Evolutionary conservation across 2,888 invertebrate genomes (phyloP).

Genomic region (Emmelina monodactyla): DNA sequence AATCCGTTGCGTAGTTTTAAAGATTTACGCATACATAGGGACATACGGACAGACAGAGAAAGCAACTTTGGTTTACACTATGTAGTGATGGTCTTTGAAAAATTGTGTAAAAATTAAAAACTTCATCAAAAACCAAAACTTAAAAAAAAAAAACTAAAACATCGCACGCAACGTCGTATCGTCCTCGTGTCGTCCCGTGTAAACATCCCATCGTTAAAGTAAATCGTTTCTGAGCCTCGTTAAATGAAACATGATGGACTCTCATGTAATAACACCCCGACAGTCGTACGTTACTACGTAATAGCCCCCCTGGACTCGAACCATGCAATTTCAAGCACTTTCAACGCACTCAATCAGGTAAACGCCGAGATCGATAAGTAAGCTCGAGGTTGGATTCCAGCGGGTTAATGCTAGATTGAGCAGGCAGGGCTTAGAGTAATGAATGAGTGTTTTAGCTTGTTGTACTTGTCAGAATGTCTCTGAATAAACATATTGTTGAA

Average conservation of each 20-base stretch:
- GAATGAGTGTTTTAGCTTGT: too few species aligned
- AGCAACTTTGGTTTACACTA: too few species aligned
- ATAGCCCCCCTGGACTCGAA: slow-evolving; percentile 19
- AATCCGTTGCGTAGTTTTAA: too few species aligned
- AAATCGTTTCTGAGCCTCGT: slow-evolving; percentile 15
- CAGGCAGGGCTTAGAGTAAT: too few species aligned
- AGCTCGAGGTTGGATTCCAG: slow-evolving; percentile 1
- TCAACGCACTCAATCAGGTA: slow-evolving; percentile 22
- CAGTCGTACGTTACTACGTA: slow-evolving; percentile 11
- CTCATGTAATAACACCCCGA: slow-evolving; percentile 6
- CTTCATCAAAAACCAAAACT: too few species aligned
- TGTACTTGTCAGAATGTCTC: too few species aligned
- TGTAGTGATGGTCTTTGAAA: too few species aligned
- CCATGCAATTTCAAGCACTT: slow-evolving; percentile 26
- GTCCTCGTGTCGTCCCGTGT: neutral
- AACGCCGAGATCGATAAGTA: slow-evolving; percentile 12
- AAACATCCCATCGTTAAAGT: neutral
- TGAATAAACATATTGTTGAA: too few species aligned
- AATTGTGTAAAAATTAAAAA: too few species aligned
- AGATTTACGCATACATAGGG: too few species aligned
- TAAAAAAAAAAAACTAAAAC: neutral
- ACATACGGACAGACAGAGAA: too few species aligned
- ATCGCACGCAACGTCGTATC: neutral
- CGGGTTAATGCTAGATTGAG: too few species aligned
- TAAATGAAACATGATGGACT: slow-evolving; percentile 18